A percentile compares a stretch with the other conserved stretches of the same genome.
Conservation (phyloP, 1,140 invertebrate genomes). For the Drosophila baimaii region DNA sequence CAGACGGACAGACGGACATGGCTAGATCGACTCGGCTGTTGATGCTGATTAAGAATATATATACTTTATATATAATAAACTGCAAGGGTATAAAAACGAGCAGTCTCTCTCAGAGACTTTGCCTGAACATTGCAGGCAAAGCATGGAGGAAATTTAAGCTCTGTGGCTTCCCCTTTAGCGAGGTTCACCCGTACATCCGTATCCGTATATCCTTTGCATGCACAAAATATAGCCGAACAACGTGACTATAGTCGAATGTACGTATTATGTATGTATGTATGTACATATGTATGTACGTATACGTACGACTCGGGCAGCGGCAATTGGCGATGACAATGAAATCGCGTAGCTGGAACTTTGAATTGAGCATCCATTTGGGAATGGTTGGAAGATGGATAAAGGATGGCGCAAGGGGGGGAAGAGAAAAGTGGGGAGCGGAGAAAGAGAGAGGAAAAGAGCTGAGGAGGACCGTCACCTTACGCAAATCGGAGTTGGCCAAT, state of each 20-base stretch:
- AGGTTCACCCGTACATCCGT: not conserved
- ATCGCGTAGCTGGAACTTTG: constrained; percentile 67
- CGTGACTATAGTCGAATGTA: constrained; percentile 59
- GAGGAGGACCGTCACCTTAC: constrained; percentile 70
- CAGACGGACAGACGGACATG: too few relatives aligned
- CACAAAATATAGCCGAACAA: constrained; percentile 73
- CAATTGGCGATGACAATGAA: constrained; percentile 77
- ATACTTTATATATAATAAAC: too few relatives aligned
- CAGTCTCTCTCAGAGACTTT: too few relatives aligned
- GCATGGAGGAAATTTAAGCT: too few relatives aligned
- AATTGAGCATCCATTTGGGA: constrained; percentile 72
- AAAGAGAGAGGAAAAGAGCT: not conserved
- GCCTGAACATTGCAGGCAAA: not conserved
- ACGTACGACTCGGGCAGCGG: constrained; percentile 53
- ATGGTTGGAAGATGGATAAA: constrained; percentile 8
- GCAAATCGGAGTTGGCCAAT: constrained; percentile 73
- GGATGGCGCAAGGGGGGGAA: not conserved
- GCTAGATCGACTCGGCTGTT: too few relatives aligned
- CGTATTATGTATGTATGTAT: not conserved
- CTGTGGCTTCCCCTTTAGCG: not conserved
- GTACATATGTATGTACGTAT: constrained; percentile 5
- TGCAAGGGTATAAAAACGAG: too few relatives aligned
- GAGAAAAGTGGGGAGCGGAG: not conserved
- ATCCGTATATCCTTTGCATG: constrained; percentile 26
- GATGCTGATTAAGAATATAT: too few relatives aligned